phyloP scores from a whole-genome alignment of 2,113 vertebrate species.

The Tachysurus vachellii region DNA sequence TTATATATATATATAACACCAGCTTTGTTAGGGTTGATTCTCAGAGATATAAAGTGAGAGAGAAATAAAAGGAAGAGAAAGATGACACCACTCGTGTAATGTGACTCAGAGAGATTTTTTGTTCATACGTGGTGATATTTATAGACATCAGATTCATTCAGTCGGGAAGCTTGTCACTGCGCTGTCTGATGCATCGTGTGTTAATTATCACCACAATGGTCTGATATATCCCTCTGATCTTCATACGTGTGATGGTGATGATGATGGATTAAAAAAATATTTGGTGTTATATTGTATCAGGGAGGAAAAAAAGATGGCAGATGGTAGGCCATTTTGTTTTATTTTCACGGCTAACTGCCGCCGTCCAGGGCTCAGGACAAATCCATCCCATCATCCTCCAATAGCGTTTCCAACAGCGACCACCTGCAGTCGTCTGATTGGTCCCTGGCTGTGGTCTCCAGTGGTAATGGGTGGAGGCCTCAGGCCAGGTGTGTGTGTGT shows the following conservation, averaged over 20 bases:
- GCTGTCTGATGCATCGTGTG: neutral
- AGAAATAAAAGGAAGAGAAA: neutral
- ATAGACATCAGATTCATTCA: neutral
- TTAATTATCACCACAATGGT: neutral
- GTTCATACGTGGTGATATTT: neutral
- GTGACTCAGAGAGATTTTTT: neutral
- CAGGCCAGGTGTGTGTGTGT: constrained; percentile 44
- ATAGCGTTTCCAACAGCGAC: constrained; percentile 50
- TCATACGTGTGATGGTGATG: neutral
- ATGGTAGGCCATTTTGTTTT: constrained; percentile 31
- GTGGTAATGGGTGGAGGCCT: constrained; percentile 35
- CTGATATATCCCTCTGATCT: neutral
- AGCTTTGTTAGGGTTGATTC: constrained; percentile 17
- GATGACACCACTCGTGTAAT: neutral
- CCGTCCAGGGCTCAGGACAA: constrained; percentile 54
- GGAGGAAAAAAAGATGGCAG: neutral
- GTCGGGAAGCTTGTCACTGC: neutral
- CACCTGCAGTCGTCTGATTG: constrained; percentile 65
- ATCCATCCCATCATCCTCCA: constrained; percentile 46
- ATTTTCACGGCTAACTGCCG: constrained; percentile 44
- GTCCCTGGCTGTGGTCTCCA: constrained; percentile 56
- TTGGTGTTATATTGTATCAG: neutral
- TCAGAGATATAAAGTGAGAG: neutral
- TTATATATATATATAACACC: constrained; percentile 14
- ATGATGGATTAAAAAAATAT: neutral